A percentile compares a stretch with the other conserved stretches of the same genome.
Evolutionary conservation across 2,113 vertebrate species (phyloP).

Genomic region (Piliocolobus tephrosceles): DNA sequence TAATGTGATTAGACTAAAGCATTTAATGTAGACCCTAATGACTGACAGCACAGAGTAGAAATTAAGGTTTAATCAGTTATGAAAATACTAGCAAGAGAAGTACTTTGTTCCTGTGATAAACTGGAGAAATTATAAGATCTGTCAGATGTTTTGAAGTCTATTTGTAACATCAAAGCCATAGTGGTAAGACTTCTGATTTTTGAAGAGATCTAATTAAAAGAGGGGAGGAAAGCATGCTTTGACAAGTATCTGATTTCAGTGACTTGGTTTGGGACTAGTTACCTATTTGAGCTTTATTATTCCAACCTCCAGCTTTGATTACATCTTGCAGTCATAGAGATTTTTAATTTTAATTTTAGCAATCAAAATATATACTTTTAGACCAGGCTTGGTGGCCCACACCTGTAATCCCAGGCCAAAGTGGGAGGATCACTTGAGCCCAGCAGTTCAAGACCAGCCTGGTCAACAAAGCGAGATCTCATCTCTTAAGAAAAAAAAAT

Average conservation of each 20-base stretch:
- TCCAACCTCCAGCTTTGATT: background rate
- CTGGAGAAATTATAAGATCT: background rate
- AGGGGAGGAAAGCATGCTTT: background rate
- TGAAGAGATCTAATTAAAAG: conserved; percentile 1
- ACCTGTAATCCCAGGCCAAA: no score
- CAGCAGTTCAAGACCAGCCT: no score
- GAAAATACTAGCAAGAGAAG: conserved; percentile 29
- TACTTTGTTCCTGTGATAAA: background rate
- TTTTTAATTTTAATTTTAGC: background rate
- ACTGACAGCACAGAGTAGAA: background rate
- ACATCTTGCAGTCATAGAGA: background rate
- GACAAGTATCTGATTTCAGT: background rate
- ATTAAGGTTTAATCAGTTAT: background rate
- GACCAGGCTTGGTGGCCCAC: no score
- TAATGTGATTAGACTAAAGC: background rate
- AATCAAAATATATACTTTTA: background rate
- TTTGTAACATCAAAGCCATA: background rate
- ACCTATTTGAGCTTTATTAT: background rate
- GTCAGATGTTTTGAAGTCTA: background rate
- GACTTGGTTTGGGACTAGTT: background rate
- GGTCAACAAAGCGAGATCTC: no score
- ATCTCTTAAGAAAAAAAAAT: no score
- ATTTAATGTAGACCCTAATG: background rate
- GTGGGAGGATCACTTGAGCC: no score
- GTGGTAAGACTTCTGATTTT: background rate